phyloP scores from a whole-genome alignment of 2,888 invertebrate species.

The Polylopha cassiicola region DNA sequence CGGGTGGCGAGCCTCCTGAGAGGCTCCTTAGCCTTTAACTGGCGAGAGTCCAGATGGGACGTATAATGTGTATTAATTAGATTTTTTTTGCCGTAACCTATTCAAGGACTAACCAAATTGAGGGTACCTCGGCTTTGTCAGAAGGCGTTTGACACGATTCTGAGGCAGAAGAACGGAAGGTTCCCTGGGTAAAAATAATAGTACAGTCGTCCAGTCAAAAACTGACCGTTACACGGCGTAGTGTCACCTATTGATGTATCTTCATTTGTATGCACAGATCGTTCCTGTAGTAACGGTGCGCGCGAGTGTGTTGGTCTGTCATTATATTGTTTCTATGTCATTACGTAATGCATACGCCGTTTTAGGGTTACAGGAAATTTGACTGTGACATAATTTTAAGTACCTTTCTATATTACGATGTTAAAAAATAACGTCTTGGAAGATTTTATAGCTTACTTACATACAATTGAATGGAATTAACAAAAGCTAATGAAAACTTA shows the following conservation, averaged over 20 bases:
- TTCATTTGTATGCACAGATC: conserved; percentile 39
- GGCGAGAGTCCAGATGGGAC: too few species aligned
- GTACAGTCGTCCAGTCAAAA: conserved; percentile 23
- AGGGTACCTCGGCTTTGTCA: too few species aligned
- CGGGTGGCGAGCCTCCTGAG: too few species aligned
- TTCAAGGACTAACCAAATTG: too few species aligned
- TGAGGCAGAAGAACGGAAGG: too few species aligned
- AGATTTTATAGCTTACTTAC: not conserved
- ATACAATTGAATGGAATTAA: too few species aligned
- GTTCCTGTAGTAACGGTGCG: conserved; percentile 44
- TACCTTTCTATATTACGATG: conserved; percentile 1
- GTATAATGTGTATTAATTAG: too few species aligned
- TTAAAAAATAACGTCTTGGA: not conserved
- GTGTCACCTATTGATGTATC: conserved; percentile 27
- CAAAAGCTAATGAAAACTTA: too few species aligned
- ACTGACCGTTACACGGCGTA: conserved; percentile 36
- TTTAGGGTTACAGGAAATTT: conserved; percentile 21
- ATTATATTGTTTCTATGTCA: conserved; percentile 23
- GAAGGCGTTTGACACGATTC: too few species aligned
- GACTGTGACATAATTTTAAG: conserved; percentile 21
- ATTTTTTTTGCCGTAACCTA: too few species aligned
- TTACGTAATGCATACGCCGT: conserved; percentile 12
- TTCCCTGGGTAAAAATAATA: not conserved
- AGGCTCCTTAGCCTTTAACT: too few species aligned
- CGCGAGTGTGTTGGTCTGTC: conserved; percentile 26